Percentiles rank a stretch among this genome's conserved stretches.
Conservation (phyloP, 2,797 vertebrate genomes). For the Notoglanidium macrostoma region DNA sequence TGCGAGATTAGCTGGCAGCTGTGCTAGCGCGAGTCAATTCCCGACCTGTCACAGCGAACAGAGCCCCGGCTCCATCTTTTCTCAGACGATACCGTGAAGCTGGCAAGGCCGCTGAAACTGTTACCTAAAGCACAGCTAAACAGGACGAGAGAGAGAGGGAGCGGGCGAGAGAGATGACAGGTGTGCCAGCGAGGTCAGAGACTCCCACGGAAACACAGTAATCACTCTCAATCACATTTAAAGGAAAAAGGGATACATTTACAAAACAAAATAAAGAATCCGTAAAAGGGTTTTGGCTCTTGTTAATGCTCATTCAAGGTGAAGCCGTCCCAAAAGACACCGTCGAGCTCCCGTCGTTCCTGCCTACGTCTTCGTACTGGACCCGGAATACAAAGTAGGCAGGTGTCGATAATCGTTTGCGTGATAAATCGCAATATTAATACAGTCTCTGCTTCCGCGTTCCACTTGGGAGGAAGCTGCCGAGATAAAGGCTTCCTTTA, state of each 20-base stretch:
- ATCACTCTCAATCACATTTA: constrained; percentile 1
- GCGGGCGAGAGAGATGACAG: constrained; percentile 19
- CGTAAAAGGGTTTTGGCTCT: background rate
- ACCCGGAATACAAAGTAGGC: constrained; percentile 9
- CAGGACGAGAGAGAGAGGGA: background rate
- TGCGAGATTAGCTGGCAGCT: constrained; percentile 19
- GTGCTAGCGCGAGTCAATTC: constrained; percentile 11
- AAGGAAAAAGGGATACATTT: background rate
- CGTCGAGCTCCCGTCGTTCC: background rate
- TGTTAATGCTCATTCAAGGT: background rate
- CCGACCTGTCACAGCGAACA: constrained; percentile 17
- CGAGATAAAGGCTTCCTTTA: constrained; percentile 18
- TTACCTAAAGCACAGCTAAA: constrained; percentile 31
- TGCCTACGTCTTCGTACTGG: background rate
- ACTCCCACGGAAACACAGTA: constrained; percentile 32
- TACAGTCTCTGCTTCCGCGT: background rate
- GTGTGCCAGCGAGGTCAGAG: constrained; percentile 20
- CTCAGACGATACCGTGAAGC: constrained; percentile 37
- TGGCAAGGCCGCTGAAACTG: constrained; percentile 34
- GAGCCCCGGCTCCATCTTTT: constrained; percentile 25
- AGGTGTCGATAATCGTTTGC: constrained; percentile 5
- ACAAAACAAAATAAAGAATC: background rate
- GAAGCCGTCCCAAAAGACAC: background rate
- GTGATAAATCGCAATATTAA: constrained; percentile 29
- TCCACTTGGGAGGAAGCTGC: constrained; percentile 13